A percentile compares a stretch with the other conserved stretches of the same genome.
Conservation (phyloP, 92 coral and sea anemone species). For the Meandrina meandrites region DNA sequence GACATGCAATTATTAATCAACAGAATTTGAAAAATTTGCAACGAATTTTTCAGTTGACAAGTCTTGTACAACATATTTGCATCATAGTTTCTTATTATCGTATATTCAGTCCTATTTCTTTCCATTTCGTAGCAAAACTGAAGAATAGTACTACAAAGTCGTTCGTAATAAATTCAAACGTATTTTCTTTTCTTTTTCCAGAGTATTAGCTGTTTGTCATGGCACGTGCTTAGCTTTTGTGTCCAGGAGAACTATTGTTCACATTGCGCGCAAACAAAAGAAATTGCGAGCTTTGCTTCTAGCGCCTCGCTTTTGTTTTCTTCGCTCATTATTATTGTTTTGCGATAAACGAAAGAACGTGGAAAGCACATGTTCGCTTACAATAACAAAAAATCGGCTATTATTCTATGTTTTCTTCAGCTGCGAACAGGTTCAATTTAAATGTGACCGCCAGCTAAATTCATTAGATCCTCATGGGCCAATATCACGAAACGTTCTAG, state of each 20-base stretch:
- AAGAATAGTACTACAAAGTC: background rate
- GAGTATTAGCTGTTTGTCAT: constrained; percentile 1
- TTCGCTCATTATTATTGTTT: constrained; percentile 19
- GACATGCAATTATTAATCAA: background rate
- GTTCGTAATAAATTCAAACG: background rate
- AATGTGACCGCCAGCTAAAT: background rate
- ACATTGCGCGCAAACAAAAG: constrained; percentile 29
- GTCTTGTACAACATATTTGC: background rate
- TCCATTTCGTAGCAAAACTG: background rate
- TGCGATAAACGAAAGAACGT: constrained; percentile 10
- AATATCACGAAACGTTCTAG: background rate
- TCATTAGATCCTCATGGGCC: background rate
- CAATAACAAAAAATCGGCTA: background rate
- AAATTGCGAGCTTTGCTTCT: constrained; percentile 2
- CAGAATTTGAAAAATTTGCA: constrained; percentile 4
- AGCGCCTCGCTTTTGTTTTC: constrained; percentile 8
- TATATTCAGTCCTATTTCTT: background rate
- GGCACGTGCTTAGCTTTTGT: constrained; percentile 58
- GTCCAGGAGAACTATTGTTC: constrained; percentile 30
- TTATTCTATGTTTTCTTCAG: background rate
- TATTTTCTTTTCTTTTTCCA: constrained; percentile 1
- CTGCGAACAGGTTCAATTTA: background rate
- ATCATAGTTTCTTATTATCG: background rate
- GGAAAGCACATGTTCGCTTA: constrained; percentile 4
- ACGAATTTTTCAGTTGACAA: background rate